These are phyloP conservation scores for Trachythela sp. DNA, from an alignment of 64 coral and sea anemone species.

Conservation along the genomic window DNA sequence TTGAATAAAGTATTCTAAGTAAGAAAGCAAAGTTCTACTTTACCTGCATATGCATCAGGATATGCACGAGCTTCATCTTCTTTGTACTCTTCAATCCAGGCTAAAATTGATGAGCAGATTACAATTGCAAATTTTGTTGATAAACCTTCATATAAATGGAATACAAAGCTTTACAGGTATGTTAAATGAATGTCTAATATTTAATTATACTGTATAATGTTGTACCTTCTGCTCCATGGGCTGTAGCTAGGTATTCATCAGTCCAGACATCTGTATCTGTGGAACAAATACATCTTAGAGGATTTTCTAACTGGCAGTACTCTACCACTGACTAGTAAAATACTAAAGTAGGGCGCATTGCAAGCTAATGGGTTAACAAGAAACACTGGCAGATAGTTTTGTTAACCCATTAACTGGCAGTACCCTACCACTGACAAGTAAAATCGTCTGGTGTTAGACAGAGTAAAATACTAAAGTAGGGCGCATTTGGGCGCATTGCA, in stretches of 20 bases:
- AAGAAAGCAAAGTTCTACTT: background rate
- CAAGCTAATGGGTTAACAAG: too few species aligned
- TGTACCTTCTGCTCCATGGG: background rate
- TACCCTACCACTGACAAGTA: too few species aligned
- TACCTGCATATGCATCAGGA: background rate
- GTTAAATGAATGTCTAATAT: background rate
- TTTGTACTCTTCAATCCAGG: background rate
- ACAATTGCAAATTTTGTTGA: too few species aligned
- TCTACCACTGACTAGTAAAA: too few species aligned
- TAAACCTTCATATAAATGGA: too few species aligned
- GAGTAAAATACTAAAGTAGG: too few species aligned
- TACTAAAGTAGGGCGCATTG: too few species aligned
- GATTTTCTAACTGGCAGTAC: too few species aligned
- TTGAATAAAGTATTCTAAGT: background rate
- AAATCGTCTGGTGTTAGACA: too few species aligned
- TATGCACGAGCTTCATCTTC: background rate
- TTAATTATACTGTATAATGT: background rate
- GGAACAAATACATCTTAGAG: background rate
- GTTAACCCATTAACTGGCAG: too few species aligned
- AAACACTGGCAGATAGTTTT: too few species aligned
- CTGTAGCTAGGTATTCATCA: background rate
- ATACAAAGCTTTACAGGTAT: background rate
- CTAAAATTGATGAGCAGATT: background rate
- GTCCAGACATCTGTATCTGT: background rate
- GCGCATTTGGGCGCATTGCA: too few species aligned